Base-by-base conservation (phyloP, 2,888 invertebrate genomes). In the Dryobota labecula region DNA sequence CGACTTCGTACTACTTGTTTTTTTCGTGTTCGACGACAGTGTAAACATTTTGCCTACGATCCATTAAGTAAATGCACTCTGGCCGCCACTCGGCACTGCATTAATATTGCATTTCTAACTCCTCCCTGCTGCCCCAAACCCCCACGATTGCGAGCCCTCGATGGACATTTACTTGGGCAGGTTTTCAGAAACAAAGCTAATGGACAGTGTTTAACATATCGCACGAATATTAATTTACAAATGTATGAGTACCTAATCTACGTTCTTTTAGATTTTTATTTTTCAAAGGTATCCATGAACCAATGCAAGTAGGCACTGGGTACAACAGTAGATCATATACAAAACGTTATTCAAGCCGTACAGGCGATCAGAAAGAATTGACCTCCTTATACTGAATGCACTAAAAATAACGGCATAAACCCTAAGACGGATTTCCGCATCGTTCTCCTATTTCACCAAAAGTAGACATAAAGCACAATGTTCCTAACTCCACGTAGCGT, bases 51-150 rank as follows among this genome's bases (percentile, higher is more conserved):
- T 93, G 93, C 93, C 92, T 94, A 93, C 93, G 92, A 93, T 93
- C 95, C 94, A 95, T 95, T 95, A 95, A 94, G 94, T 93, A 94
- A 94, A 94, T 95, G 94, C 94, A 95, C 93, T 94, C 92, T 89
- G 90, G 90, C 89, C 92, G 89, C 93, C 90, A 93, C 93, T 94
- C 94, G 90, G 91, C 90, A 92, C 91, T 96, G 96, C 96, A 96
- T 96, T 96, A 97, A 97, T 96, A 96, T 96, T 96, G 96, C 96
- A 97, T 96, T 96, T 96, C 95, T 95, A 95, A 93, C 90, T 89
- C 90, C 90, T 84, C 87, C 85, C 85, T 83, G 76, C 84, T 80
- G 84, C 84, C 71, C 84, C 81, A 80, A 85, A 84, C 88, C 87
- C 86, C 88, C 88, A 86, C 89, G 81, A 86, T 89, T 90, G 76